Evolutionary conservation across 2,797 vertebrate species (phyloP).

Genomic region (Salarias fasciatus): DNA sequence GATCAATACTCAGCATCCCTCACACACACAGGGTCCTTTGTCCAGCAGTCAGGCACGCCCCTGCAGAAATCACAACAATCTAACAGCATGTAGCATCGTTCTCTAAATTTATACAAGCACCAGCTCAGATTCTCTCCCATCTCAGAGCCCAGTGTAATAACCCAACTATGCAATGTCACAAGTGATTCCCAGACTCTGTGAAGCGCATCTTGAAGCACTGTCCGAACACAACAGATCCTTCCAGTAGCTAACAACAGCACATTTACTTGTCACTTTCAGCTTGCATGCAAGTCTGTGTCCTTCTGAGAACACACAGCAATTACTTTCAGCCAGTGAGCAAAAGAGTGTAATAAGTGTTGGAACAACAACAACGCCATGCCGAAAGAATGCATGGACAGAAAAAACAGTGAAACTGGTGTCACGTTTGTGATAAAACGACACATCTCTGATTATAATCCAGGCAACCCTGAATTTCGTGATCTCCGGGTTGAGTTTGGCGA

Average conservation of each 20-base stretch:
- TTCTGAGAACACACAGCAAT: too few relatives aligned
- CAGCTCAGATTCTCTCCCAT: too few relatives aligned
- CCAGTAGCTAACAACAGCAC: background rate
- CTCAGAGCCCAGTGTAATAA: too few relatives aligned
- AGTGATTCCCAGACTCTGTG: background rate
- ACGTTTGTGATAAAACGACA: background rate
- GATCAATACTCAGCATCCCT: conserved; percentile 6
- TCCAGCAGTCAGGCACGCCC: conserved; percentile 21
- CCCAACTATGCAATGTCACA: too few relatives aligned
- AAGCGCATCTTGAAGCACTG: background rate
- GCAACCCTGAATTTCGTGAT: conserved; percentile 15
- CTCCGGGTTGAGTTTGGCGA: conserved; percentile 22
- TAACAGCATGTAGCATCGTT: conserved; percentile 9
- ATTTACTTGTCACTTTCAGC: background rate
- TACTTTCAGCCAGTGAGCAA: too few relatives aligned
- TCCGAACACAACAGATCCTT: background rate
- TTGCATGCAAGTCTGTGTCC: background rate
- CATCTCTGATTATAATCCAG: background rate
- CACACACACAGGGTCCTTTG: conserved; percentile 17
- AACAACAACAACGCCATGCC: background rate
- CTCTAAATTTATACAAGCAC: background rate
- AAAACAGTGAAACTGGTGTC: fast-evolving
- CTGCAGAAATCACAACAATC: conserved; percentile 36
- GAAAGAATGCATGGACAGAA: background rate
- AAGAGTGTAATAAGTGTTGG: too few relatives aligned